Evolutionary conservation across 2,888 invertebrate genomes (phyloP), one percentile per base, ranked within the genome.

Genomic region (Drosophila mulleri): DNA sequence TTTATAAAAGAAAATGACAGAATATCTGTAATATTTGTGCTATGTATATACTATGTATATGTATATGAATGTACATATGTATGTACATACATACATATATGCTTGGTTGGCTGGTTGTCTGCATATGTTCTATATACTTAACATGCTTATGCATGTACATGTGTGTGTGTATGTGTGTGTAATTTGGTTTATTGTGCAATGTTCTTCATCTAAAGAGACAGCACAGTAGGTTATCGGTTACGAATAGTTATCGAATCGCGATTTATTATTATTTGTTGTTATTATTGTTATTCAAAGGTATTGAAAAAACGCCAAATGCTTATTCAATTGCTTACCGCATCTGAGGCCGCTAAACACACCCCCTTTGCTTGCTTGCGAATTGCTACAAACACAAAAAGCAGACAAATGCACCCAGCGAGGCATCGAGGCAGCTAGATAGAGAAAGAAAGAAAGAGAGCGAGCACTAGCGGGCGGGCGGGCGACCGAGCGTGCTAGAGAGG

Each of bases 241-340:
- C 39, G 14, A 23, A 11, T 42, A 35, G 47, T 42, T 75, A 62
- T 58, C 69, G 61, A 44, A 62, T 26, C 20, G 32, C 35, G 5
- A 32, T 67, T 67, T 42, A 16, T 5, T 37, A 16, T 56, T 26
- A 42, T 12, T 42, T 41, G 12, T 5, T 54, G 11, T 32, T 42
- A 14, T 39, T 39, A 3, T 41, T 56, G 26, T 41, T 44, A 18
- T 50, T 26, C 8, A 56, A 35, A 52, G 39, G 54, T 35, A 45
- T 53, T 35, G 39, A 39, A 72, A 56, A 56, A 26, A 20, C 50
- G 41, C 8, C 45, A 66, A 42, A 53, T 50, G 67, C 57, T 73
- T 77, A 70, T 81, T 71, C 60, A 83, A 82, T 83, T 58, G 65
- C 75, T 83, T 81, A 78, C 67, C 63, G 61, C 72, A 86, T 80